These are phyloP conservation scores for Pipa parva DNA, from an alignment of 2,113 vertebrate species.

Conservation along the genomic window DNA sequence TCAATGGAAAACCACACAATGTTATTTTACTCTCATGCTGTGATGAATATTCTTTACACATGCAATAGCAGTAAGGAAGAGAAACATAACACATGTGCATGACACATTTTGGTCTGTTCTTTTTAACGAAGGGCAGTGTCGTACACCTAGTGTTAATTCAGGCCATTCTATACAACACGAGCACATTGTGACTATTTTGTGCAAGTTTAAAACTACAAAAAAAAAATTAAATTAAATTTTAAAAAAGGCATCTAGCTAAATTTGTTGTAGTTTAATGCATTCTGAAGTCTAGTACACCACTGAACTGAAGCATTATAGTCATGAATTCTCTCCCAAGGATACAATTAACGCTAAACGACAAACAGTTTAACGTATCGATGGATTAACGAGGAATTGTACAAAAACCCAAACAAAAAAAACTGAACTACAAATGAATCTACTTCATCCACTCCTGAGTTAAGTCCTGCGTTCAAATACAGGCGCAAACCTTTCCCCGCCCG, in stretches of 20 bases:
- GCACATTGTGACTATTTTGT: too few relatives aligned
- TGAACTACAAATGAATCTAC: constrained; percentile 38
- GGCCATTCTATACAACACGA: neutral
- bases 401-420: constrained; percentile 38
- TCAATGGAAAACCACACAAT: too few relatives aligned
- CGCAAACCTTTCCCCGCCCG: constrained; percentile 29
- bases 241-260: too few relatives aligned
- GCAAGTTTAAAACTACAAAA: too few relatives aligned
- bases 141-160: neutral
- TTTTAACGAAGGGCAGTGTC: neutral
- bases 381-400: constrained; percentile 41
- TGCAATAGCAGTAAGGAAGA: neutral
- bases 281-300: too few relatives aligned
- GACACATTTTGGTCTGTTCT: neutral
- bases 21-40: neutral
- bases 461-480: constrained; percentile 61
- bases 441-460: constrained; percentile 48
- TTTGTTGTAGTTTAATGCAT: too few relatives aligned
- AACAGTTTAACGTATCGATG: constrained; percentile 42
- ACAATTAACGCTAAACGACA: neutral
- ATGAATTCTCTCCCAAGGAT: neutral
- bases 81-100: neutral
- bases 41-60: neutral
- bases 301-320: neutral
- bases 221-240: too few relatives aligned